Percentiles rank a stretch among this genome's conserved stretches.
phyloP scores from a whole-genome alignment of 1,140 invertebrate species.

The Anastrepha obliqua region DNA sequence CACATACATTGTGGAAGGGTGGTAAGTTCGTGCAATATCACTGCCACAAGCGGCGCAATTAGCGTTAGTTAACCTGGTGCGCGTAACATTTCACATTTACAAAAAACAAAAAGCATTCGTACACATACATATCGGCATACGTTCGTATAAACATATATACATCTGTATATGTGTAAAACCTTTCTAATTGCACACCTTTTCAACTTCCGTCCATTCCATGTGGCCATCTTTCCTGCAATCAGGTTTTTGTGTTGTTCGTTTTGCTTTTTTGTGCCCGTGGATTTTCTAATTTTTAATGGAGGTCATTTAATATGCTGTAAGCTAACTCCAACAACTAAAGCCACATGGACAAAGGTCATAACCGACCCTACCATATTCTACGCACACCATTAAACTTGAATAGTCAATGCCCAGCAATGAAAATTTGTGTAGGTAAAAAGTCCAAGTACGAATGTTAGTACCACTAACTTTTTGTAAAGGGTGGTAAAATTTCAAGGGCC shows the following conservation, averaged over 20 bases:
- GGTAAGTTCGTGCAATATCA: background rate
- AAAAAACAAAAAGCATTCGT: background rate
- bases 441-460: no score
- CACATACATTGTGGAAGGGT: background rate
- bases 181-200: background rate
- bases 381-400: conserved; percentile 5
- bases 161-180: background rate
- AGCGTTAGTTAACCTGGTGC: background rate
- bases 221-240: background rate
- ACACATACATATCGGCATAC: background rate
- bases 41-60: conserved; percentile 25
- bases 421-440: no score
- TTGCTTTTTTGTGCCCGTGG: background rate
- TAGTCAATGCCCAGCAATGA: background rate
- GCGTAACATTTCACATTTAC: background rate
- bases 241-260: background rate
- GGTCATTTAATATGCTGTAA: conserved; percentile 51
- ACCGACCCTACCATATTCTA: background rate
- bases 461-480: no score
- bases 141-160: no score
- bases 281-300: conserved; percentile 43
- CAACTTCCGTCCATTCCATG: background rate
- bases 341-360: background rate
- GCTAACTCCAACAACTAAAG: conserved; percentile 15
- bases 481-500: no score